Conservation (phyloP, 2,113 vertebrate genomes). For the Pomatostomus ruficeps region DNA sequence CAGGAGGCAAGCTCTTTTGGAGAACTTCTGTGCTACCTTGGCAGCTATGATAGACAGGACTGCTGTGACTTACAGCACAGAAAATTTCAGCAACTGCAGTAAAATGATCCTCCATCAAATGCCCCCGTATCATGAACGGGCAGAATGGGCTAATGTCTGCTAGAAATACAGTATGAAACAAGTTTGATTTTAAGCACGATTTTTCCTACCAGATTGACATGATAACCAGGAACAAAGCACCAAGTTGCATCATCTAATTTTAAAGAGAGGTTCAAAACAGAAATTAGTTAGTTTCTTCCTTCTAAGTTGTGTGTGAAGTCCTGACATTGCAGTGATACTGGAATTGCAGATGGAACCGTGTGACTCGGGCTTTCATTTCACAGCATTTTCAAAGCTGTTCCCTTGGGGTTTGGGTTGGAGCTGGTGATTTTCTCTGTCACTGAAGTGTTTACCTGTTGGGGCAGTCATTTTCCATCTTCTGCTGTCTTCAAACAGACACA, state of each 20-base stretch:
- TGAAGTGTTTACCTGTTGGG: background rate
- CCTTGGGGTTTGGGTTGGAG: background rate
- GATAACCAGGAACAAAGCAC: background rate
- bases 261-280: background rate
- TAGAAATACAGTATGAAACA: background rate
- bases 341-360: background rate
- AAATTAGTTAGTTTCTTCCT: background rate
- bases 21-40: background rate
- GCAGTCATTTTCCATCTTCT: background rate
- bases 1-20: background rate
- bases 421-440: background rate
- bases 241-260: background rate
- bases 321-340: background rate
- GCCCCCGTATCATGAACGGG: background rate
- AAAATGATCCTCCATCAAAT: background rate
- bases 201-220: background rate
- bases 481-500: background rate
- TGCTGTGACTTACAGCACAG: background rate
- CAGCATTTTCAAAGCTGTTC: background rate
- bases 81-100: background rate
- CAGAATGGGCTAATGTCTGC: background rate
- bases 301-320: background rate
- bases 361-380: background rate
- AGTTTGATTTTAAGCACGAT: background rate
- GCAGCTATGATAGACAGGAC: background rate